Conservation (phyloP, 2,888 invertebrate genomes). For the Tridacna crocea region DNA sequence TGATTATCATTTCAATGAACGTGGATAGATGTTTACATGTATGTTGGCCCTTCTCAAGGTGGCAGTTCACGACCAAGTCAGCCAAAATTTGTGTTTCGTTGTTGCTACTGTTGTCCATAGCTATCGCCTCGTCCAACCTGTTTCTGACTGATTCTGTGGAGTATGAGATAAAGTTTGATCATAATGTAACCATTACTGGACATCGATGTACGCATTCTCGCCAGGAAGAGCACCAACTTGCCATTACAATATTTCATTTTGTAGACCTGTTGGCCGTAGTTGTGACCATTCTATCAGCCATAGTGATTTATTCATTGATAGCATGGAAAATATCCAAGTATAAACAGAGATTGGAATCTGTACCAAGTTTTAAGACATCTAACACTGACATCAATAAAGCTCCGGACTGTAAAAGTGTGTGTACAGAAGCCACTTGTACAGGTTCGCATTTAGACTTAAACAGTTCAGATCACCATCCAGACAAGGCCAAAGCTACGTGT, state of each 20-base stretch:
- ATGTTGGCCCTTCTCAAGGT: slow-evolving; percentile 12
- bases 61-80: slow-evolving; percentile 2
- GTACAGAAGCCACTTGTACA: neutral
- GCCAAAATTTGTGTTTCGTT: slow-evolving; percentile 4
- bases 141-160: slow-evolving; percentile 8
- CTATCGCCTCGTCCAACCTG: neutral
- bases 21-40: slow-evolving; percentile 16
- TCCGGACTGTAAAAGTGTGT: neutral
- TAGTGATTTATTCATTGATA: slow-evolving; percentile 5
- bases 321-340: slow-evolving; percentile 13
- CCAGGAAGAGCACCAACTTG: neutral
- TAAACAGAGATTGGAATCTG: neutral
- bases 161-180: neutral
- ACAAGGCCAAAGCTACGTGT: neutral
- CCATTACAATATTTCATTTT: slow-evolving; percentile 10
- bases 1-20: slow-evolving; percentile 21
- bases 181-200: neutral
- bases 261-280: neutral
- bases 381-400: neutral
- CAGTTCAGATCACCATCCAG: neutral
- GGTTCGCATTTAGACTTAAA: neutral
- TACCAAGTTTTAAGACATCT: neutral
- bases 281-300: slow-evolving; percentile 12
- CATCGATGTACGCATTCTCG: slow-evolving; percentile 16
- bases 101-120: neutral